These are phyloP conservation scores for Penaeus chinensis DNA, from an alignment of 1,140 invertebrate genomes.

Conservation along the genomic window DNA sequence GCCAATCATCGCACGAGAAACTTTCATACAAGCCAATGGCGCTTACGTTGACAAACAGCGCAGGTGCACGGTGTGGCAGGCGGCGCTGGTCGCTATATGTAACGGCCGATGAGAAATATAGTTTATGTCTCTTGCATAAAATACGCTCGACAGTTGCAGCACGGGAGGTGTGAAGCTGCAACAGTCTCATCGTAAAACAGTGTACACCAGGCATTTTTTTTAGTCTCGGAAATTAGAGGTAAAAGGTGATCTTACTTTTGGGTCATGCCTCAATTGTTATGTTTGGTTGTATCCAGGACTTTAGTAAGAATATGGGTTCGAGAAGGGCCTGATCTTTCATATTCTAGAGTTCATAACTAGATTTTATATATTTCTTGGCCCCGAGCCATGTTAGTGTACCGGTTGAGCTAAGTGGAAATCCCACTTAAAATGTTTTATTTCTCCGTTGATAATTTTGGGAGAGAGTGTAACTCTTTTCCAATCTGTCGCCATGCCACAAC, in stretches of 20 bases:
- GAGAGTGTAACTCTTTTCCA: no score
- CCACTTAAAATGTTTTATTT: no score
- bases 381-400: no score
- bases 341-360: no score
- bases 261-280: background rate
- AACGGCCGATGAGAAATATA: conserved; percentile 58
- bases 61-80: conserved; percentile 47
- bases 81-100: conserved; percentile 49
- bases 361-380: no score
- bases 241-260: conserved; percentile 1
- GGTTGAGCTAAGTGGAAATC: no score
- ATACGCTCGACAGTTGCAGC: conserved; percentile 59
- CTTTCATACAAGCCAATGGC: conserved; percentile 34
- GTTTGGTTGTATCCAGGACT: background rate
- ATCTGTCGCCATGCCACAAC: no score
- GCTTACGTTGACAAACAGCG: conserved; percentile 27
- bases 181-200: conserved; percentile 31
- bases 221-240: conserved; percentile 11
- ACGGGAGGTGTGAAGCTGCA: conserved; percentile 38
- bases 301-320: no score
- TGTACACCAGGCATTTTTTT: background rate
- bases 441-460: no score
- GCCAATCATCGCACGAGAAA: conserved; percentile 10
- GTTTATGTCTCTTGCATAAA: conserved; percentile 56
- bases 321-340: no score